phyloP scores from a whole-genome alignment of 2,113 vertebrate genomes.

The Gadus macrocephalus region DNA sequence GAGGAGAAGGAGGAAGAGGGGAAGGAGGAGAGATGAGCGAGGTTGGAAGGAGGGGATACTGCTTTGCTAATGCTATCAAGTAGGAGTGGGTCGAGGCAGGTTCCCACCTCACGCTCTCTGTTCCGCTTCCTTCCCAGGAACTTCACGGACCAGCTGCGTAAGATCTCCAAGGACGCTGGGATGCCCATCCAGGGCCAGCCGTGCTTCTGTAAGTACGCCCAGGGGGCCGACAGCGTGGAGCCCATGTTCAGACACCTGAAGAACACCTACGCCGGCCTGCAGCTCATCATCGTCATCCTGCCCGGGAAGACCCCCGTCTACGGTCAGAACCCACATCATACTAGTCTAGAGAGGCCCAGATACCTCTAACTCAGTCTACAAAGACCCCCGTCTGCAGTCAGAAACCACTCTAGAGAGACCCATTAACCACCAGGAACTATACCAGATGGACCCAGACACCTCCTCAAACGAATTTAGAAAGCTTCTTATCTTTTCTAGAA shows the following conservation, averaged over 20 bases:
- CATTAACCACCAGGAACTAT: no score
- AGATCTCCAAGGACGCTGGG: constrained; percentile 97
- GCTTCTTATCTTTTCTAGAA: constrained; percentile 67
- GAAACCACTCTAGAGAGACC: constrained; percentile 79
- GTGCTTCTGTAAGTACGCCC: constrained; percentile 97
- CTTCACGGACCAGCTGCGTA: constrained; percentile 97
- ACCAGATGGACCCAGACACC: no score
- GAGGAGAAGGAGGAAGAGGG: no score
- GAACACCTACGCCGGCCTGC: constrained; percentile 96
- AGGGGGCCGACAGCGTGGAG: constrained; percentile 96
- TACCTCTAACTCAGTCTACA: constrained; percentile 80
- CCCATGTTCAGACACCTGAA: constrained; percentile 99
- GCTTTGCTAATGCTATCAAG: no score
- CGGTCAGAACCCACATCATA: constrained; percentile 45
- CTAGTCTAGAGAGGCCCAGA: constrained; percentile 79
- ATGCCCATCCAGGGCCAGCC: constrained; percentile 97
- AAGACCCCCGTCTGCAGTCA: constrained; percentile 83
- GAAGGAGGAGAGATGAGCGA: no score
- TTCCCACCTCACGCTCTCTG: background rate
- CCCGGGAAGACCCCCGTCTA: constrained; percentile 88
- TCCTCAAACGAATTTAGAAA: constrained; percentile 71
- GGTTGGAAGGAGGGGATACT: no score
- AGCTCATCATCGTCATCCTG: constrained; percentile 98
- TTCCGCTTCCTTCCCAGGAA: constrained; percentile 72
- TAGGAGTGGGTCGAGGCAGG: no score